A percentile compares a stretch with the other conserved stretches of the same genome.
phyloP scores from a whole-genome alignment of 2,113 vertebrate species.

The Donacobius atricapilla region DNA sequence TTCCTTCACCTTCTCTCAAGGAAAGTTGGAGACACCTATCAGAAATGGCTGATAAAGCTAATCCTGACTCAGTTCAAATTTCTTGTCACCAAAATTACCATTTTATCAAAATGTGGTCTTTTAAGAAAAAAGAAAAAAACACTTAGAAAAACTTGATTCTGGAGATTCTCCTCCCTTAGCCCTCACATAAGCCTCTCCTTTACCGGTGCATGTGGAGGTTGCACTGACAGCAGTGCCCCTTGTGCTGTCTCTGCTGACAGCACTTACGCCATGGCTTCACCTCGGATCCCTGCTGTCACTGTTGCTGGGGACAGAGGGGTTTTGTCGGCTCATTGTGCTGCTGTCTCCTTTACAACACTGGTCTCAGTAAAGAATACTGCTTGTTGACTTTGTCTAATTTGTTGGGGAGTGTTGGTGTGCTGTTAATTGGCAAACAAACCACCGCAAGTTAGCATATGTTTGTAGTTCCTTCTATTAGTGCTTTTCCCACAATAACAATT shows the following conservation, averaged over 20 bases:
- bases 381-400: neutral
- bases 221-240: neutral
- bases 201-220: accelerated
- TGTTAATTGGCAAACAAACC: neutral
- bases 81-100: neutral
- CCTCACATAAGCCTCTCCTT: neutral
- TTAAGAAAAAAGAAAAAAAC: neutral
- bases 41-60: neutral
- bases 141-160: neutral
- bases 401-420: neutral
- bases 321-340: neutral
- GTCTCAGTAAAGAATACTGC: neutral
- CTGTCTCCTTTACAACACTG: neutral
- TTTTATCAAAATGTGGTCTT: neutral
- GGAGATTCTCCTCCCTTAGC: neutral
- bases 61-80: neutral
- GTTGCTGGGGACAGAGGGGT: neutral
- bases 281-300: accelerated
- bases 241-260: neutral
- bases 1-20: neutral
- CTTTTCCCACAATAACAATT: neutral
- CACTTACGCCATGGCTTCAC: neutral
- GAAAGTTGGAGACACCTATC: neutral
- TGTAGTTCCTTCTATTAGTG: neutral
- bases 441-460: neutral